Evolutionary conservation across 2,113 vertebrate genomes (phyloP).

Genomic region (Isurus oxyrinchus): DNA sequence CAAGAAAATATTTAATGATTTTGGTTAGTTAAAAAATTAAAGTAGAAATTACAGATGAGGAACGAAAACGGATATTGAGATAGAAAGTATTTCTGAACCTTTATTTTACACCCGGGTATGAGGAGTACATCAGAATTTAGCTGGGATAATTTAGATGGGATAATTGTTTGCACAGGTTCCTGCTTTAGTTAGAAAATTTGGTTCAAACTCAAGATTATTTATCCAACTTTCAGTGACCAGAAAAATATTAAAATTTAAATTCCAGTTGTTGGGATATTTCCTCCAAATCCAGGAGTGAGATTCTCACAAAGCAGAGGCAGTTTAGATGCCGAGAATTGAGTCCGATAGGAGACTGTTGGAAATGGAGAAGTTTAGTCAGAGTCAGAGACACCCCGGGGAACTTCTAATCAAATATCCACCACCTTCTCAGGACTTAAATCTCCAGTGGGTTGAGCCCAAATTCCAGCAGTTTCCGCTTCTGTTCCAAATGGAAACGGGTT

Average conservation of each 20-base stretch:
- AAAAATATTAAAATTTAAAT: not conserved
- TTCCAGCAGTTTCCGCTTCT: slow-evolving; percentile 55
- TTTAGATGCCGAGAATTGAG: not conserved
- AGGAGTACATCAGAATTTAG: not conserved
- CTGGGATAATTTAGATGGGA: not conserved
- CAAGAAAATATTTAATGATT: no score
- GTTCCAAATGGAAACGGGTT: slow-evolving; percentile 42
- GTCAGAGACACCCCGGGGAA: not conserved
- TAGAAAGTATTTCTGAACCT: not conserved
- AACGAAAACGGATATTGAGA: not conserved
- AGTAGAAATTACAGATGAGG: not conserved
- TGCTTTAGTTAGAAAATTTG: not conserved
- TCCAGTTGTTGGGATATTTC: not conserved
- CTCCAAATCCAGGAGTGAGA: no score
- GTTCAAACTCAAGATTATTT: not conserved
- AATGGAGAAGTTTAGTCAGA: not conserved
- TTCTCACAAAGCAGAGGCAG: not conserved
- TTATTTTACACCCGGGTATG: not conserved
- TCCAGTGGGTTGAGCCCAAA: slow-evolving; percentile 58
- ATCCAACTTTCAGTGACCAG: not conserved
- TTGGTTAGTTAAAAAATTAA: no score
- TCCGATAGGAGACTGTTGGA: not conserved
- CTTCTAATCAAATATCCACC: not conserved
- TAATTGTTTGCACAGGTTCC: not conserved
- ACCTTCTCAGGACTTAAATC: slow-evolving; percentile 40